Evolutionary conservation across 2,113 vertebrate genomes (phyloP).

Genomic region (Brachyistius frenatus): DNA sequence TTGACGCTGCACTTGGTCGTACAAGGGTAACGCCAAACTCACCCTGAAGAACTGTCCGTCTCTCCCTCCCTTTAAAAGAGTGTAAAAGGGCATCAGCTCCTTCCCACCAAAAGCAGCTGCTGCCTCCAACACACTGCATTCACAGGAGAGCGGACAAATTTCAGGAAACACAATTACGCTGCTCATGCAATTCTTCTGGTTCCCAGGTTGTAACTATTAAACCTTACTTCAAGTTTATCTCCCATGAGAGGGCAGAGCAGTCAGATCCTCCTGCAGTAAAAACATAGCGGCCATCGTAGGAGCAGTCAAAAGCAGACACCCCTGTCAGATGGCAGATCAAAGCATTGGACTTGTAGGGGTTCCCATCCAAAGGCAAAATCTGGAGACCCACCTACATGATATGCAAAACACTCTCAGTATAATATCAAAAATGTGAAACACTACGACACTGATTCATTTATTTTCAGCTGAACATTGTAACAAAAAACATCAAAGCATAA

Average conservation of each 20-base stretch:
- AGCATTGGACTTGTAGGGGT: constrained; percentile 91
- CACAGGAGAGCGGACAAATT: constrained; percentile 22
- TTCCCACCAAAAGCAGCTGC: constrained; percentile 89
- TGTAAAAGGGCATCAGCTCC: constrained; percentile 90
- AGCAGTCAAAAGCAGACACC: constrained; percentile 83
- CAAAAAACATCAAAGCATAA: neutral
- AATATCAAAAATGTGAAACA: neutral
- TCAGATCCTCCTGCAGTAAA: constrained; percentile 91
- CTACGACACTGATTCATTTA: neutral
- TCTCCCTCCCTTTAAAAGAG: constrained; percentile 89
- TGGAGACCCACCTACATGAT: constrained; percentile 91
- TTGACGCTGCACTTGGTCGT: neutral
- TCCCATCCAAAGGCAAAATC: constrained; percentile 93
- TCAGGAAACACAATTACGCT: neutral
- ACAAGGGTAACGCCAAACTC: constrained; percentile 43
- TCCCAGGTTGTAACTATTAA: neutral
- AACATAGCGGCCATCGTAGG: constrained; percentile 85
- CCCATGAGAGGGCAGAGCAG: constrained; percentile 87
- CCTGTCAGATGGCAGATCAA: constrained; percentile 89
- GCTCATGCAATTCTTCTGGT: neutral
- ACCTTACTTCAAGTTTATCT: constrained; percentile 86
- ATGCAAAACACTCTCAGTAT: constrained; percentile 4
- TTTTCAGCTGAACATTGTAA: neutral
- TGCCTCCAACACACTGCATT: constrained; percentile 89
- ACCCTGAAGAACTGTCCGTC: constrained; percentile 91